Base-by-base conservation (phyloP, 2,113 vertebrate species). In the Lampris incognitus region DNA sequence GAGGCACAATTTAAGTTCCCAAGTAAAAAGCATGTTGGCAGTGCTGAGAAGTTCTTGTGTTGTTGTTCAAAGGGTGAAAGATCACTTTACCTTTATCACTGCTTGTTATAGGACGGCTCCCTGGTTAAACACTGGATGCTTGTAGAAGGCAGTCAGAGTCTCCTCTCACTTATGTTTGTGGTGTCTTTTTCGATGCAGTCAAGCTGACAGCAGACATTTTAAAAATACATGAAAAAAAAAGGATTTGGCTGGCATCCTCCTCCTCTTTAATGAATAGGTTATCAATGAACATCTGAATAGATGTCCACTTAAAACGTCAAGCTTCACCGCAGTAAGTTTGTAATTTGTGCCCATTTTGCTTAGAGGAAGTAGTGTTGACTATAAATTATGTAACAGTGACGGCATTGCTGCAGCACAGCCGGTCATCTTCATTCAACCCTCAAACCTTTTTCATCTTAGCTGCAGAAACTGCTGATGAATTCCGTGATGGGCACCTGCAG, bases 101-200 rank as follows among this genome's bases (percentile, higher is more conserved):
- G 71, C 71, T 54, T 81, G 76, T 83, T 83, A 81, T 84, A 84
- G 62, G 65, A 56, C 65, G 66, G 51, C 81, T 77, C 59, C 74
- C 38, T 39, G 42, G 71, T 81, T 76, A 81, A 88, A 87, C 59
- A 52, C 8, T 66, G 70, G 44, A 51, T 78, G 68, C 3, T 48
- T 85, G 85, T 87, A 87, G 79, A 82, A 52, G 40, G 70, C 85
- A 80, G 82, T 80, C 80, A 72, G 70, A 65, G 78, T 84, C 62
- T 82, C 67, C 62, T 87, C 72, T 74, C 60, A 6, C 36, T 63
- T 55, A 70, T 66, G 65, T 79, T 69, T 54, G 6, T 61, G 49
- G 72, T 65, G 76, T 55, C 61, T 68, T 55, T 42, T 55, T 69
- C 44, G 37, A 63, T 67, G 52, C 66, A 37, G 61, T 83, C 69